These are phyloP conservation scores for Barnardius zonarius DNA, from an alignment of 2,113 vertebrate species.

Conservation along the genomic window DNA sequence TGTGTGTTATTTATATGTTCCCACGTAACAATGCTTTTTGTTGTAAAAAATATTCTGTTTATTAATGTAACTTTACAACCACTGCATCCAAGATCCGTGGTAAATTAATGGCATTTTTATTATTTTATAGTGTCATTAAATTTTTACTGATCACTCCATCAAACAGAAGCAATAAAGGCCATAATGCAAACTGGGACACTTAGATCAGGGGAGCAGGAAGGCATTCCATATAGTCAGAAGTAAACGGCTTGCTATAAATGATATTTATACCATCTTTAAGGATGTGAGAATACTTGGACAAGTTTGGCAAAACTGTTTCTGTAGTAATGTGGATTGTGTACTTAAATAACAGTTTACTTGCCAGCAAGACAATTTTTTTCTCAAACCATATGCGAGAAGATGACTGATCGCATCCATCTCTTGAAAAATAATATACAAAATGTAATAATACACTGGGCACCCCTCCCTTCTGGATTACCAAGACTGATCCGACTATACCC, in stretches of 20 bases:
- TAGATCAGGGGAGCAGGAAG: slow-evolving; percentile 79
- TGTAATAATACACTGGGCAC: slow-evolving; percentile 72
- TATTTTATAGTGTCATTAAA: slow-evolving; percentile 99
- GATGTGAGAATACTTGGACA: slow-evolving; percentile 82
- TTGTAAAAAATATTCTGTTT: slow-evolving; percentile 93
- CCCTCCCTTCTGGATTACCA: slow-evolving; percentile 78
- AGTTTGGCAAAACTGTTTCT: slow-evolving; percentile 85
- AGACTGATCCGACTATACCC: slow-evolving; percentile 74
- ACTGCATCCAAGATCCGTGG: slow-evolving; percentile 90
- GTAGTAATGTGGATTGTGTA: slow-evolving; percentile 81
- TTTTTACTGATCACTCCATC: slow-evolving; percentile 99
- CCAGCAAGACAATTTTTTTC: slow-evolving; percentile 71
- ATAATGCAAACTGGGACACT: slow-evolving; percentile 85
- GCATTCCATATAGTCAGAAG: slow-evolving; percentile 77
- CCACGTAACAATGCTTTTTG: slow-evolving; percentile 90
- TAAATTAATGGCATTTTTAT: slow-evolving; percentile 99
- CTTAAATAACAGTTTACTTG: slow-evolving; percentile 84
- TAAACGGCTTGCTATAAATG: slow-evolving; percentile 81
- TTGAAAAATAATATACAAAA: slow-evolving; percentile 78
- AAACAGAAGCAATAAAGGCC: slow-evolving; percentile 93
- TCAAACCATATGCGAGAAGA: slow-evolving; percentile 69
- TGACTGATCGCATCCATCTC: slow-evolving; percentile 74
- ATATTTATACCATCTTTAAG: slow-evolving; percentile 86
- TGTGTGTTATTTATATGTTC: slow-evolving; percentile 88
- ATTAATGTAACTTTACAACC: slow-evolving; percentile 95